Percentiles rank a stretch among this genome's conserved stretches.
These are phyloP conservation scores for Cephus rjabovi DNA, from an alignment of 2,888 invertebrate species.

Conservation along the genomic window DNA sequence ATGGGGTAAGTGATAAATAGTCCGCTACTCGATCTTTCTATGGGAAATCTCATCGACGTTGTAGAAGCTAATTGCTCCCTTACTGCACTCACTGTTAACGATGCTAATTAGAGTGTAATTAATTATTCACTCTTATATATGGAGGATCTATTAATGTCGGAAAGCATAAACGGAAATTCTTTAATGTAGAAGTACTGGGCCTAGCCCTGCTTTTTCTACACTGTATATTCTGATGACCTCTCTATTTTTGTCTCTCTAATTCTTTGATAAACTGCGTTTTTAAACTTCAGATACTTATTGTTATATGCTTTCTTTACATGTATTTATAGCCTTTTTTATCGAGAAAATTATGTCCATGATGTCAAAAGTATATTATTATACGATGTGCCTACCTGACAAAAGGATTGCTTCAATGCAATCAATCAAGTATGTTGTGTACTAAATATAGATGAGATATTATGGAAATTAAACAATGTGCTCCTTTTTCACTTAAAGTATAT, in stretches of 20 bases:
- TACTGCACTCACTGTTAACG: not conserved
- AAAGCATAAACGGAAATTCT: not conserved
- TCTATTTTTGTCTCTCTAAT: not conserved
- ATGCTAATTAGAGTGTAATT: not conserved
- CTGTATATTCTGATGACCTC: not conserved
- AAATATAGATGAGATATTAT: too few relatives aligned
- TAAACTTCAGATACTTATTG: too few relatives aligned
- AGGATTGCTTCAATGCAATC: too few relatives aligned
- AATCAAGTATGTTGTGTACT: too few relatives aligned
- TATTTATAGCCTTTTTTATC: too few relatives aligned
- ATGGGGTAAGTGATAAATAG: conserved; percentile 76
- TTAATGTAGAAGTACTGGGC: not conserved
- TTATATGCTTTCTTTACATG: too few relatives aligned
- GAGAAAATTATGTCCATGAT: too few relatives aligned
- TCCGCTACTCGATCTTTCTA: conserved; percentile 1
- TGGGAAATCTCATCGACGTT: conserved; percentile 19
- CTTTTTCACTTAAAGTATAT: too few relatives aligned
- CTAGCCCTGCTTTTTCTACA: not conserved
- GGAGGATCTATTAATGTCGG: not conserved
- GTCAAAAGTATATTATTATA: too few relatives aligned
- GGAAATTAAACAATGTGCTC: too few relatives aligned
- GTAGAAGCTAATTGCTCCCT: not conserved
- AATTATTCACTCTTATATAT: not conserved
- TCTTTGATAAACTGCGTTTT: not conserved
- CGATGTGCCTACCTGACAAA: too few relatives aligned